Conservation (phyloP, 2,113 vertebrate species). For the Plecotus auritus region DNA sequence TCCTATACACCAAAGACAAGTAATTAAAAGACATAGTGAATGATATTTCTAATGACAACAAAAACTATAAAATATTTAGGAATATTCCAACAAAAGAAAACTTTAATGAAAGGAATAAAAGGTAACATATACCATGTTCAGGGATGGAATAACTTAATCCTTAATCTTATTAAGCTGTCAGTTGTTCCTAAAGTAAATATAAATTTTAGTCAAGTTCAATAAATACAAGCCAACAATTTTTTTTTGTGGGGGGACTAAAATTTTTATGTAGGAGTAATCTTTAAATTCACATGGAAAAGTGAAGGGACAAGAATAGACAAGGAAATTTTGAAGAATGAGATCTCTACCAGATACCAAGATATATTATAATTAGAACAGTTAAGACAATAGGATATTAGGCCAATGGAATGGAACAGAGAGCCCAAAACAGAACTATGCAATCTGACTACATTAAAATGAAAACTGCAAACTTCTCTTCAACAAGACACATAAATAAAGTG, state of each 20-base stretch:
- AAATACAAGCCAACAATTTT: neutral
- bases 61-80: neutral
- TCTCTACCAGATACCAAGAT: neutral
- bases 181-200: neutral
- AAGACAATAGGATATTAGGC: neutral
- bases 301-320: neutral
- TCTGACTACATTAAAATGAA: neutral
- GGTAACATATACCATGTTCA: neutral
- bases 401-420: neutral
- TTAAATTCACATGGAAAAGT: neutral
- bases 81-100: slow-evolving; percentile 2
- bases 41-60: neutral
- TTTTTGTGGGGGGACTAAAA: neutral
- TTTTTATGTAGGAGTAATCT: neutral
- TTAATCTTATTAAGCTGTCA: neutral
- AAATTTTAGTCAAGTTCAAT: neutral
- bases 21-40: neutral
- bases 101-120: neutral
- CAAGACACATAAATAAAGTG: neutral
- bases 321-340: neutral
- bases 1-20: neutral
- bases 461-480: neutral
- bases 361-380: neutral
- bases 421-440: neutral
- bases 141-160: neutral